Conservation (phyloP, 1,140 invertebrate species). For the Diprion similis region DNA sequence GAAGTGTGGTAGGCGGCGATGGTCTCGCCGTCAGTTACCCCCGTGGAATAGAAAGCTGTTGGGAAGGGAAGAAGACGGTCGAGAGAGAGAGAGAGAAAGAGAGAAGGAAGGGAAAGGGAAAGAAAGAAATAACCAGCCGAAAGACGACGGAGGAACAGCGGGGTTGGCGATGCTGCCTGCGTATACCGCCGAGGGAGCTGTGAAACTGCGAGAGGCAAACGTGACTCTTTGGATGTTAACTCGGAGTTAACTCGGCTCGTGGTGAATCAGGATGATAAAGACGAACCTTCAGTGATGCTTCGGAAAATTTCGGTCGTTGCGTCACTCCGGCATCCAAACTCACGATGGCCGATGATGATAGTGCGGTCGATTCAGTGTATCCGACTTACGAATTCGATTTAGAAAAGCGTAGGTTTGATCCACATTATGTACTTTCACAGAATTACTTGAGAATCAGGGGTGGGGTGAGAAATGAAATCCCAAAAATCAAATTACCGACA, state of each 20-base stretch:
- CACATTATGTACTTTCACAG: no score
- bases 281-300: not conserved
- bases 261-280: slow-evolving; percentile 13
- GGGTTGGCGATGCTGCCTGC: slow-evolving; percentile 16
- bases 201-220: slow-evolving; percentile 26
- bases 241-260: slow-evolving; percentile 17
- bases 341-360: not conserved
- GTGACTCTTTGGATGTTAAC: slow-evolving; percentile 17
- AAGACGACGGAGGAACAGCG: slow-evolving; percentile 14
- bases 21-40: not conserved
- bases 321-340: slow-evolving; percentile 12
- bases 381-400: no score
- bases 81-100: slow-evolving; percentile 12
- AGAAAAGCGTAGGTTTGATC: no score
- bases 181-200: slow-evolving; percentile 8
- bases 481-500: no score
- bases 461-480: no score
- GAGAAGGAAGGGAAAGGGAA: slow-evolving; percentile 6
- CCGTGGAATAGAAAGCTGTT: not conserved
- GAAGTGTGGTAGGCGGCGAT: not conserved
- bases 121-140: slow-evolving; percentile 12
- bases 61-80: not conserved
- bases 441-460: no score
- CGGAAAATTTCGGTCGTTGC: slow-evolving; percentile 10
- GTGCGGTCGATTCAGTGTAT: no score